These are phyloP conservation scores for Kryphioiulus occultus DNA, from an alignment of 2,888 invertebrate species.

Conservation along the genomic window DNA sequence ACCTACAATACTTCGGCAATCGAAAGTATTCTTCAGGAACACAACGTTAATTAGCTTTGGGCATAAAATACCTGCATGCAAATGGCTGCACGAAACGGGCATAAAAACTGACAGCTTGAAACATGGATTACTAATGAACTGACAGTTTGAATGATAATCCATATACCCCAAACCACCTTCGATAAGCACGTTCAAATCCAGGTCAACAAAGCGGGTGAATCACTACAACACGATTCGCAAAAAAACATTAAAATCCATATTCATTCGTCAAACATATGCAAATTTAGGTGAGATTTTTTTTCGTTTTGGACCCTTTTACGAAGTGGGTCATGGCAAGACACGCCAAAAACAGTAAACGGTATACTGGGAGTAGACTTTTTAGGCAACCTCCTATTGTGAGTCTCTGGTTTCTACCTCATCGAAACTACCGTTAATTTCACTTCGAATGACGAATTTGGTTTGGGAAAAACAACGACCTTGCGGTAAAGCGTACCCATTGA, in stretches of 20 bases:
- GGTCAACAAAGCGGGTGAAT: conserved; percentile 1
- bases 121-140: conserved; percentile 31
- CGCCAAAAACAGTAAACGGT: neutral
- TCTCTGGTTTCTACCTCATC: neutral
- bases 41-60: neutral
- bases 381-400: neutral
- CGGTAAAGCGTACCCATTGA: no score
- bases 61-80: neutral
- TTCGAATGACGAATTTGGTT: neutral
- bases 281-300: neutral
- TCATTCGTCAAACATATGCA: neutral
- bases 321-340: conserved; percentile 20
- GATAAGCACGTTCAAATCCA: neutral
- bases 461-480: neutral
- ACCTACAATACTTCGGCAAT: no score
- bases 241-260: neutral
- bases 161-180: conserved; percentile 3
- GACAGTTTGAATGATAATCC: conserved; percentile 31
- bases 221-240: neutral
- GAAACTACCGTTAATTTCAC: neutral
- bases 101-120: conserved; percentile 29
- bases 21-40: neutral
- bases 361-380: neutral
- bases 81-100: neutral
- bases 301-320: neutral